Evolutionary conservation across 2,888 invertebrate species (phyloP).

Genomic region (Tiphia femorata): DNA sequence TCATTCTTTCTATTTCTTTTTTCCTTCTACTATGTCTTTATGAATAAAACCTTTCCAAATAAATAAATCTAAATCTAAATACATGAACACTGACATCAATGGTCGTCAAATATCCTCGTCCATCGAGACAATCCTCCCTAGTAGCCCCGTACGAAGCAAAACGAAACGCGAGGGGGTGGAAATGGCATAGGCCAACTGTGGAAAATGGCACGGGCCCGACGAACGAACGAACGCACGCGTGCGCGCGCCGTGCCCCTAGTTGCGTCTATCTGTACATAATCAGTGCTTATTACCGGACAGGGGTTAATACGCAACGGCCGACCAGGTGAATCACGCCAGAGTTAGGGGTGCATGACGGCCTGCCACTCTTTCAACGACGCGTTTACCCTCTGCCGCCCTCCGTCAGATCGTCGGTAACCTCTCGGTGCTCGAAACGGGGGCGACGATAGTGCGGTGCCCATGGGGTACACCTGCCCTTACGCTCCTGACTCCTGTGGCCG

Average conservation of each 20-base stretch:
- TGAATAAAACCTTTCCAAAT: too few species aligned
- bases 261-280: slow-evolving; percentile 45
- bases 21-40: too few species aligned
- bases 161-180: background rate
- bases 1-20: too few species aligned
- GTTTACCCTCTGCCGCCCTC: too few species aligned
- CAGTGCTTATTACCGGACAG: slow-evolving; percentile 44
- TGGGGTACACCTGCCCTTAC: slow-evolving; percentile 52
- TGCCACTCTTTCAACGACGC: slow-evolving; percentile 52
- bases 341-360: slow-evolving; percentile 63
- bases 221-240: background rate
- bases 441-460: too few species aligned
- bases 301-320: slow-evolving; percentile 61
- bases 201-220: background rate
- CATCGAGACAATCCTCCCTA: too few species aligned
- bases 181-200: background rate
- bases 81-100: too few species aligned
- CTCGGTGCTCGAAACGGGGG: too few species aligned
- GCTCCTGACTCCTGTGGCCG: slow-evolving; percentile 24
- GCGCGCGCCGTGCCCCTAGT: background rate
- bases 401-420: slow-evolving; percentile 22
- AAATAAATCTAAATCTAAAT: too few species aligned
- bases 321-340: slow-evolving; percentile 69
- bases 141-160: too few species aligned
- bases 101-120: too few species aligned